phyloP scores from a whole-genome alignment of 2,797 vertebrate species.

The Hylomyscus alleni region DNA sequence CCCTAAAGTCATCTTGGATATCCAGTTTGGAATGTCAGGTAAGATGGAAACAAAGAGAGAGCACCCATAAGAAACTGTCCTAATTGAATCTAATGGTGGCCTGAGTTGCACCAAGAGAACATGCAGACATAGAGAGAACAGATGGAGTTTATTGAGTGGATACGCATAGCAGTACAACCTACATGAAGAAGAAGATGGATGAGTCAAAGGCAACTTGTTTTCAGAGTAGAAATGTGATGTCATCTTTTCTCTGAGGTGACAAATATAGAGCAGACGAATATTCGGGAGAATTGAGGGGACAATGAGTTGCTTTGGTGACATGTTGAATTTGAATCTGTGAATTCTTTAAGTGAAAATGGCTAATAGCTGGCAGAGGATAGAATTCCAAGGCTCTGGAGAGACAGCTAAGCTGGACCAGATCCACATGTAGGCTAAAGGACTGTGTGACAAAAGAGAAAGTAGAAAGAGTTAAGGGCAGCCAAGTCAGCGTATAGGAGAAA shows the following conservation, averaged over 20 bases:
- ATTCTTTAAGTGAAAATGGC: slow-evolving; percentile 18
- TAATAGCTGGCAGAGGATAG: neutral
- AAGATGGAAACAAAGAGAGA: neutral
- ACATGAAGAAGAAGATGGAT: neutral
- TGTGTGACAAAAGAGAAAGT: neutral
- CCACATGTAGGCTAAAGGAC: neutral
- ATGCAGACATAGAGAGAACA: neutral
- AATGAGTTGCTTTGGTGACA: neutral
- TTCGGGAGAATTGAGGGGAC: neutral
- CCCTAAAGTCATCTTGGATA: neutral
- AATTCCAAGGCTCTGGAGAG: neutral
- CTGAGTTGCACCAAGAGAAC: neutral
- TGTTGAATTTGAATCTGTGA: slow-evolving; percentile 23
- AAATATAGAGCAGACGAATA: slow-evolving; percentile 37
- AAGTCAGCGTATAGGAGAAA: neutral
- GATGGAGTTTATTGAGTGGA: neutral
- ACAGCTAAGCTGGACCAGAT: neutral
- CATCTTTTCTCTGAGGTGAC: neutral
- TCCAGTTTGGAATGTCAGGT: neutral
- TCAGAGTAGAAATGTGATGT: neutral
- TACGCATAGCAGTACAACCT: neutral
- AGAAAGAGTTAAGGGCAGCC: neutral
- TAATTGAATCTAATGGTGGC: neutral
- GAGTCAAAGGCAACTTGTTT: neutral
- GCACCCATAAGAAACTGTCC: neutral